Base-by-base conservation (phyloP, 2,888 invertebrate genomes). In the Heliconius ethilla region DNA sequence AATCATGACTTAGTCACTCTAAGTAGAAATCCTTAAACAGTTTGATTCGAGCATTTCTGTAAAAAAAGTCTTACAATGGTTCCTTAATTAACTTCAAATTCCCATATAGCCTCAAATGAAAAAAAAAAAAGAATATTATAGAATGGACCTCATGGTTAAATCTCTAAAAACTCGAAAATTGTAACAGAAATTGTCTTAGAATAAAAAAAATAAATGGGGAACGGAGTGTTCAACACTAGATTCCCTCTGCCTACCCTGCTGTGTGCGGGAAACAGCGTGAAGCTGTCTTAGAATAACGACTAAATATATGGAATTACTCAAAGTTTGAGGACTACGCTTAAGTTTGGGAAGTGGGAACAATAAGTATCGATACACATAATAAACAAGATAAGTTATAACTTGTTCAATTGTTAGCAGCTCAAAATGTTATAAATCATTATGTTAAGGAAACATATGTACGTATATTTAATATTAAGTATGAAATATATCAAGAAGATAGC, bases 321-420 rank as follows among this genome's bases (percentile, higher is more conserved):
- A 72, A 72, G 72, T 72, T 72, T 33, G 33, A 51, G 33, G n/a
- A 59, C 29, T 29, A 70, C 29, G 22, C 25, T 29, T 11, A 45
- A 70, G 27, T 51, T 72, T 73, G 55, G 33, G 59, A 37, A 55
- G 55, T 55, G 11, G n/a, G 72, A 62, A 73, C 72, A 73, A 62
- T 73, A 73, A 73, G 70, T 70, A 37, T 73, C 59, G n/a, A 73
- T 59, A 37, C 59, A 73, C 11, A 51, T 51, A 70, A 51, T 62
- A 62, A 73, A 73, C 72, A 73, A 51, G 55, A 11, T n/a, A 59
- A 73, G 11, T 73, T 73, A 37, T n/a, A 62, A 62, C n/a, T 70
- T 70, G 51, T 70, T 70, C 51, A 51, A 66, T 22, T 70, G 70
- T 70, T 51, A 70, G 22, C 70, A 45, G 22, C 25, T 70, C 45